A percentile compares a stretch with the other conserved stretches of the same genome.
Conservation (phyloP, 2,113 vertebrate genomes). For the Sorex fumeus region DNA sequence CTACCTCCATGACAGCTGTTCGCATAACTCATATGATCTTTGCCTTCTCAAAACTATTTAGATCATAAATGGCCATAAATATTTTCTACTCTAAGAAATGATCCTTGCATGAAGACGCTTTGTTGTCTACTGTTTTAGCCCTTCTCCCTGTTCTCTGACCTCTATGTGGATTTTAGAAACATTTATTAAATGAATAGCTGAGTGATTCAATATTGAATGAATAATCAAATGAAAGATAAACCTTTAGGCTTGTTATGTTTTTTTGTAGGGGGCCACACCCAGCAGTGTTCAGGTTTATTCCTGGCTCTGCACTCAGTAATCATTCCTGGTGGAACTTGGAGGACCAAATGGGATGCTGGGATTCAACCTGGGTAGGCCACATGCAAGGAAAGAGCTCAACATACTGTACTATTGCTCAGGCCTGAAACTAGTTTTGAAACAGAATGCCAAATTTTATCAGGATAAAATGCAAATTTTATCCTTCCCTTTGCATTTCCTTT, state of each 20-base stretch:
- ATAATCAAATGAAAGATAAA: neutral
- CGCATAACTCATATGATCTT: neutral
- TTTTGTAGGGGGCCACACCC: too few relatives aligned
- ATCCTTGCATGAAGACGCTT: neutral
- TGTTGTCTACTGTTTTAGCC: neutral
- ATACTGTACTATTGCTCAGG: too few relatives aligned
- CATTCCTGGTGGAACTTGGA: too few relatives aligned
- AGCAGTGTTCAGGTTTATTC: too few relatives aligned
- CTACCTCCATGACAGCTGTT: neutral
- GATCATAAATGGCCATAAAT: neutral
- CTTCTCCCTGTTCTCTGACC: neutral
- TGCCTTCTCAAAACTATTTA: conserved; percentile 2
- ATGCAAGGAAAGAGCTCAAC: too few relatives aligned
- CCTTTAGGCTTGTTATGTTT: neutral
- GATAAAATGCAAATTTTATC: too few relatives aligned
- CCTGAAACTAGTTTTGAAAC: neutral
- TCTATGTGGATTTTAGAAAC: neutral
- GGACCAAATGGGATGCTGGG: too few relatives aligned
- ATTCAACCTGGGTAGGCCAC: too few relatives aligned
- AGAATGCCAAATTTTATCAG: neutral
- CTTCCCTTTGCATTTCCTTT: neutral
- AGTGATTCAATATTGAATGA: neutral
- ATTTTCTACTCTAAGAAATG: conserved; percentile 2
- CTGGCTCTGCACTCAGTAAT: too few relatives aligned
- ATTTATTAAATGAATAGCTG: conserved; percentile 31